Evolutionary conservation across 2,113 vertebrate genomes (phyloP), one percentile per base, ranked within the genome.

Genomic region (Sterna hirundo): DNA sequence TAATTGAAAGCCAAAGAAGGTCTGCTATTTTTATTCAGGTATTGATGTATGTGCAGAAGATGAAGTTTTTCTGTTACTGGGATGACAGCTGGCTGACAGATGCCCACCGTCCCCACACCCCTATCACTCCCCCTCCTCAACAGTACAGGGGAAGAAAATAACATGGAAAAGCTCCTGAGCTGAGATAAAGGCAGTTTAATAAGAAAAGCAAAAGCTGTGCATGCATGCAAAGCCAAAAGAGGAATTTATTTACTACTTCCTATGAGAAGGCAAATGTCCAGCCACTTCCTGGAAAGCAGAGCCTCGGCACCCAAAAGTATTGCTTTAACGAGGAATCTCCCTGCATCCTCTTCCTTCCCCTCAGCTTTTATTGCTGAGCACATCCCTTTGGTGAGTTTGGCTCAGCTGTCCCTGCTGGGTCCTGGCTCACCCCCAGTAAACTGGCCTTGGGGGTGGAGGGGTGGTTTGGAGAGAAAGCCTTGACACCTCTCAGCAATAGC

Each of bases 31-130:
- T 49, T 49, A 66, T 51, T 69, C 25, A 64, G 25, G 12, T 26
- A 29, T 29, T 2, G 0, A 42, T 22, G 19, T 6, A 52, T 4
- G 12, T 15, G 62, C 10, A 68, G n/a, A 88, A 70, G 15, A 42
- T 29, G 2, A 81, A 57, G 21, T 30, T 58, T 36, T 93, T 69
- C 30, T 64, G 4, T 22, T 54, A 44, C 15, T 47, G 6, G 11
- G 27, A 34, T 47, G 34, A 4, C 17, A 51, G 36, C 26, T 74
- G 40, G 13, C 14, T 61, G 55, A 5, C 27, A 65, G 34, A 66
- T 5, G 9, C 10, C 51, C 5, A 58, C 1, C 7, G 4, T 5
- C 1, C 15, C 8, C 7, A 17, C 23, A 20, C 16, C 13, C 25
- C 47, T 32, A 27, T 36, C 38, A 40, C 7, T 15, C 10, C 6